phyloP scores from a whole-genome alignment of 1,140 invertebrate species.

The Nomia melanderi region DNA sequence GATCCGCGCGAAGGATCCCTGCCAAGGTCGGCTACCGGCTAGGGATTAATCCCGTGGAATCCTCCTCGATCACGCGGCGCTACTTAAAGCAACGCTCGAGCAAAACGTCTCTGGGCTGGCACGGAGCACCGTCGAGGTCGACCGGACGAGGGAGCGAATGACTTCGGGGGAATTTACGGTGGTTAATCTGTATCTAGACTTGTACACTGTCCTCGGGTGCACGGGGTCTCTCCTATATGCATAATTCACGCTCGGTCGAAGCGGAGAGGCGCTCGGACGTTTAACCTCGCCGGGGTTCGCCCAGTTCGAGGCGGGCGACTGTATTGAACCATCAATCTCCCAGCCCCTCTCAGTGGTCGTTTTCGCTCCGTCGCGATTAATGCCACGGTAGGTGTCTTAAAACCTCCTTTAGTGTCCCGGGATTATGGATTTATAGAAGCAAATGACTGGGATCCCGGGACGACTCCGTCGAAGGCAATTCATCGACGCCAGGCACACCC shows the following conservation, averaged over 20 bases:
- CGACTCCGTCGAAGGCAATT: not conserved
- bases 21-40: conserved; percentile 57
- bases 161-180: conserved; percentile 57
- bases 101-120: conserved; percentile 49
- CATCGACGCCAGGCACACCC: not conserved
- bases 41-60: conserved; percentile 65
- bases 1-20: conserved; percentile 38
- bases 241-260: conserved; percentile 40
- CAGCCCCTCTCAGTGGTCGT: not conserved
- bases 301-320: not conserved
- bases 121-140: conserved; percentile 47
- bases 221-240: conserved; percentile 11
- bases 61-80: conserved; percentile 57
- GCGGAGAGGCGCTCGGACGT: not conserved
- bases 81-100: conserved; percentile 42
- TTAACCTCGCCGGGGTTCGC: not conserved
- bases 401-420: conserved; percentile 20
- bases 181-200: conserved; percentile 51
- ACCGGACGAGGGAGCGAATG: conserved; percentile 53
- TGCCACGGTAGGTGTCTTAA: not conserved
- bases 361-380: conserved; percentile 2
- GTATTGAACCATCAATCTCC: conserved; percentile 32
- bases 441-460: conserved; percentile 22
- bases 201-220: conserved; percentile 28
- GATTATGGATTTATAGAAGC: conserved; percentile 45